Evolutionary conservation across 2,888 invertebrate genomes (phyloP).

Genomic region (Laothoe populi): DNA sequence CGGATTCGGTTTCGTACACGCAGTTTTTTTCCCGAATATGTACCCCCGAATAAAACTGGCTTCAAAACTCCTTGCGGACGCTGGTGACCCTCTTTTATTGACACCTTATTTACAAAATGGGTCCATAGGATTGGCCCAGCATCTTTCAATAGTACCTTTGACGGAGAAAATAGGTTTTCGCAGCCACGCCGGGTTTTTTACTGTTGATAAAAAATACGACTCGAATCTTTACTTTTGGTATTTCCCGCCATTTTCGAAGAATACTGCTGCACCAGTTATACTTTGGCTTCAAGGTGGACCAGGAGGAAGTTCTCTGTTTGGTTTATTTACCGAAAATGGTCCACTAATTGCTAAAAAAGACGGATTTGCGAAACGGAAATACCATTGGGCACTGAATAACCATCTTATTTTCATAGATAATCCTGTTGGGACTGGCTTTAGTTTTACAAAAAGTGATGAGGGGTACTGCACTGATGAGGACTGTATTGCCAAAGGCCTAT

Average conservation of each 20-base stretch:
- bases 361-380: conserved; percentile 67
- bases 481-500: conserved; percentile 83
- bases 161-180: conserved; percentile 67
- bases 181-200: conserved; percentile 87
- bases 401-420: conserved; percentile 87
- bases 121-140: conserved; percentile 73
- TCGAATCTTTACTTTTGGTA: conserved; percentile 88
- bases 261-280: conserved; percentile 72
- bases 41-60: conserved; percentile 67
- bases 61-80: conserved; percentile 43
- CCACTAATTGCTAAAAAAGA: conserved; percentile 77
- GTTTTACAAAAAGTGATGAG: conserved; percentile 81
- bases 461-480: conserved; percentile 84
- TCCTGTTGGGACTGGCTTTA: conserved; percentile 87
- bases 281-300: conserved; percentile 86
- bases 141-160: conserved; percentile 63
- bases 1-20: conserved; percentile 27
- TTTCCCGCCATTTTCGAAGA: conserved; percentile 80
- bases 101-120: conserved; percentile 85
- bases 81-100: conserved; percentile 80
- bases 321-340: conserved; percentile 85
- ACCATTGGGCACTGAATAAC: conserved; percentile 85
- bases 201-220: conserved; percentile 82
- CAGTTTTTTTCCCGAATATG: conserved; percentile 55
- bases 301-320: conserved; percentile 82